These are phyloP conservation scores for Euzophera pinguis DNA, from an alignment of 2,888 invertebrate genomes.

Conservation along the genomic window DNA sequence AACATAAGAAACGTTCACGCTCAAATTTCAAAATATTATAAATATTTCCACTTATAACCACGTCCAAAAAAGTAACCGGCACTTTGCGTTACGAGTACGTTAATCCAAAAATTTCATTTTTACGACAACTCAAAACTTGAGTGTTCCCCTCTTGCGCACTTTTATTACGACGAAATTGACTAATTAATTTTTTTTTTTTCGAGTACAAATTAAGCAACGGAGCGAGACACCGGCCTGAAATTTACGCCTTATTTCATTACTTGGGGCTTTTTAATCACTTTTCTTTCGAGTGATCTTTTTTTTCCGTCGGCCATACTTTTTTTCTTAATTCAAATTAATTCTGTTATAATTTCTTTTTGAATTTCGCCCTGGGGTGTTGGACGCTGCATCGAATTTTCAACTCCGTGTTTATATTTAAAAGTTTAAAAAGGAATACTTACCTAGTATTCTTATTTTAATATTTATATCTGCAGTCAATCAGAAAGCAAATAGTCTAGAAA, in stretches of 20 bases:
- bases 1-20: too few species aligned
- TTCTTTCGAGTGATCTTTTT: conserved; percentile 33
- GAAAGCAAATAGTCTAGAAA: neutral
- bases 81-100: too few species aligned
- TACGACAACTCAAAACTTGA: conserved; percentile 1
- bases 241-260: conserved; percentile 64
- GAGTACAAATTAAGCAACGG: conserved; percentile 46
- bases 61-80: too few species aligned
- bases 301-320: neutral
- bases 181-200: conserved; percentile 69
- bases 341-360: conserved; percentile 20
- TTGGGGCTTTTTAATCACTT: conserved; percentile 52
- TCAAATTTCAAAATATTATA: too few species aligned
- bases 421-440: too few species aligned
- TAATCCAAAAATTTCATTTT: conserved; percentile 26
- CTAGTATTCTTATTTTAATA: neutral
- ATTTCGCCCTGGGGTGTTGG: neutral
- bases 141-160: conserved; percentile 26
- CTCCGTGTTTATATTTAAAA: too few species aligned
- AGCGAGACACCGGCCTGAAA: conserved; percentile 49
- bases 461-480: neutral
- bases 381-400: neutral
- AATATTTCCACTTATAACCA: too few species aligned
- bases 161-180: conserved; percentile 51
- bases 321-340: conserved; percentile 12